Evolutionary conservation across 35 echinoderm and acorn worm species (phyloP).

Genomic region (Lytechinus pictus): DNA sequence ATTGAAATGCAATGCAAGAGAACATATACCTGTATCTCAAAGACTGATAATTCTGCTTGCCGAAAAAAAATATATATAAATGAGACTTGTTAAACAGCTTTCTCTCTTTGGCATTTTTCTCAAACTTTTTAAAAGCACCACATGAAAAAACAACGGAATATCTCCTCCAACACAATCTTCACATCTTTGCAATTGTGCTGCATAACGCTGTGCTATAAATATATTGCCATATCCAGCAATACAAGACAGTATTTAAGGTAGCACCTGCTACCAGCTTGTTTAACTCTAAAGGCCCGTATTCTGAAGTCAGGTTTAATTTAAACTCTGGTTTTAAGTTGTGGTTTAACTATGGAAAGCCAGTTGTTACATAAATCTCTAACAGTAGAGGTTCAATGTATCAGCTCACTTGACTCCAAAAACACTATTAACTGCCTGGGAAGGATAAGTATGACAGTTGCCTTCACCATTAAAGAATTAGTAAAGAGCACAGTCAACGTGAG

Average conservation of each 20-base stretch:
- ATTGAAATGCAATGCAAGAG: slow-evolving; percentile 2
- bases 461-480: too few species aligned
- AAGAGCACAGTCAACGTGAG: too few species aligned
- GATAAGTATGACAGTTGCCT: too few species aligned
- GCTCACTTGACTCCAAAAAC: too few species aligned
- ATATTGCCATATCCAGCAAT: not conserved
- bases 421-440: too few species aligned
- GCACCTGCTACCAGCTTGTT: too few species aligned
- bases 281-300: too few species aligned
- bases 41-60: not conserved
- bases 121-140: not conserved
- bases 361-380: too few species aligned
- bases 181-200: not conserved
- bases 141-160: not conserved
- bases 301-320: too few species aligned
- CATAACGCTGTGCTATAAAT: not conserved
- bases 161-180: not conserved
- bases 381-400: too few species aligned
- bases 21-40: not conserved
- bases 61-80: not conserved
- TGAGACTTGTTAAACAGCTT: not conserved
- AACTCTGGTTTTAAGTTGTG: too few species aligned
- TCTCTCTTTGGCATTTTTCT: not conserved
- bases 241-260: not conserved
- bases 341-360: too few species aligned